Conservation (phyloP, 2,888 invertebrate genomes). For the Trilocha varians region DNA sequence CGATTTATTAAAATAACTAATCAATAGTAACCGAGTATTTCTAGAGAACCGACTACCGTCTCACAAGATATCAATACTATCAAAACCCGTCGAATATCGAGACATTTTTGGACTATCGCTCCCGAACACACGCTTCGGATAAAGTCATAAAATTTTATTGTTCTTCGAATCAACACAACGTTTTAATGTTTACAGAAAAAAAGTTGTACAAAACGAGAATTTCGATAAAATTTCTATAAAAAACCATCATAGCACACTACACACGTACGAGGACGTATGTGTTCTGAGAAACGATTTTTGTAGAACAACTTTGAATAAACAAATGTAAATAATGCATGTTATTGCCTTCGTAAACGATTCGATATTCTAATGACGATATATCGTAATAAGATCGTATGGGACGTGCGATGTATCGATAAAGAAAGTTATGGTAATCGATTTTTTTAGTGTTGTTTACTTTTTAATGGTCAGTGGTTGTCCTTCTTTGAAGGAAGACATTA, state of each 20-base stretch:
- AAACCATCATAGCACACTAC: slow-evolving; percentile 31
- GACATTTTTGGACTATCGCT: neutral
- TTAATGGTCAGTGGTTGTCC: neutral
- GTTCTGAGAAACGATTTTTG: slow-evolving; percentile 11
- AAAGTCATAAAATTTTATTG: slow-evolving; percentile 48
- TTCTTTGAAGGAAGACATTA: no score
- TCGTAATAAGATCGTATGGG: slow-evolving; percentile 6
- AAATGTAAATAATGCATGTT: slow-evolving; percentile 1
- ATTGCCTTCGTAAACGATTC: slow-evolving; percentile 11
- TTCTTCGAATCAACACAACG: slow-evolving; percentile 26
- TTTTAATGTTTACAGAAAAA: slow-evolving; percentile 18
- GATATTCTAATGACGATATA: slow-evolving; percentile 6
- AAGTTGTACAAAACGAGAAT: slow-evolving; percentile 17
- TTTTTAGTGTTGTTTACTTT: neutral
- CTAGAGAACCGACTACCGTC: no score
- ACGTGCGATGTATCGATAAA: neutral
- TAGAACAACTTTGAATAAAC: slow-evolving; percentile 4
- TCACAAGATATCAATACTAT: neutral
- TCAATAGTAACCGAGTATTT: no score
- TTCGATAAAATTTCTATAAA: slow-evolving; percentile 28
- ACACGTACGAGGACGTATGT: slow-evolving; percentile 24
- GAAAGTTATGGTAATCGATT: neutral
- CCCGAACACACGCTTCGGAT: slow-evolving; percentile 30
- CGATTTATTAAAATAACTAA: no score
- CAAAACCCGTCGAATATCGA: neutral